phyloP scores from a whole-genome alignment of 2,888 invertebrate species.

The Nesidiocoris tenuis region DNA sequence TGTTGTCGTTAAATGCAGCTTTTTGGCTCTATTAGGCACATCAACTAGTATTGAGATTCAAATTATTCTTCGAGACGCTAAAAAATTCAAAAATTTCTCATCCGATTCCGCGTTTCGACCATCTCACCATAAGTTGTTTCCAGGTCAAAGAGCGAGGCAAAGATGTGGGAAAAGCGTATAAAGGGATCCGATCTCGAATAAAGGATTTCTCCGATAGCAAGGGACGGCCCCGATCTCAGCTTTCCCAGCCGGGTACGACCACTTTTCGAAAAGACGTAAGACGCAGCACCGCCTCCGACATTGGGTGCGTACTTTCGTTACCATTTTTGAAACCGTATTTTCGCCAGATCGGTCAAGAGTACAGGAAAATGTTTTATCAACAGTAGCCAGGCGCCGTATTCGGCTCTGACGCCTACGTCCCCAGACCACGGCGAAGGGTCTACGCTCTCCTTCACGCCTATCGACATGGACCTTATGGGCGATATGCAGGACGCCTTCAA shows the following conservation, averaged over 20 bases:
- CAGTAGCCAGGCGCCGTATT: conserved; percentile 49
- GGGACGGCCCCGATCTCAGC: conserved; percentile 45
- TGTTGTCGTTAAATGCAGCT: too few species aligned
- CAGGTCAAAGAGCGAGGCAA: conserved; percentile 73
- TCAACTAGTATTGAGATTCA: too few species aligned
- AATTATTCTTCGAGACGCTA: too few species aligned
- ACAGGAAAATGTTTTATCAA: too few species aligned
- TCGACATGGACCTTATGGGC: conserved; percentile 65
- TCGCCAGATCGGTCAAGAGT: too few species aligned
- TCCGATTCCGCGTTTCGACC: too few species aligned
- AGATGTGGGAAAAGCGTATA: conserved; percentile 75
- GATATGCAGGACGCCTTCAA: conserved; percentile 64
- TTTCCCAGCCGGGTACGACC: conserved; percentile 17
- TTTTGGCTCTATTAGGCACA: too few species aligned
- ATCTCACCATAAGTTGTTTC: too few species aligned
- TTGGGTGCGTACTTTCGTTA: conserved; percentile 12
- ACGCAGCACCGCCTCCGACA: conserved; percentile 27
- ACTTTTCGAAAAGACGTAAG: conserved; percentile 35
- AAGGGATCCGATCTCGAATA: conserved; percentile 69
- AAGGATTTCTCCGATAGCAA: conserved; percentile 52
- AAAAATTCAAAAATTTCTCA: too few species aligned
- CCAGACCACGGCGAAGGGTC: conserved; percentile 58
- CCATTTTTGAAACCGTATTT: too few species aligned
- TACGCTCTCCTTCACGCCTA: conserved; percentile 56
- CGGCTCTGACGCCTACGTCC: conserved; percentile 59